These are phyloP conservation scores for Bombylius major DNA, from an alignment of 2,888 invertebrate genomes.

Conservation along the genomic window DNA sequence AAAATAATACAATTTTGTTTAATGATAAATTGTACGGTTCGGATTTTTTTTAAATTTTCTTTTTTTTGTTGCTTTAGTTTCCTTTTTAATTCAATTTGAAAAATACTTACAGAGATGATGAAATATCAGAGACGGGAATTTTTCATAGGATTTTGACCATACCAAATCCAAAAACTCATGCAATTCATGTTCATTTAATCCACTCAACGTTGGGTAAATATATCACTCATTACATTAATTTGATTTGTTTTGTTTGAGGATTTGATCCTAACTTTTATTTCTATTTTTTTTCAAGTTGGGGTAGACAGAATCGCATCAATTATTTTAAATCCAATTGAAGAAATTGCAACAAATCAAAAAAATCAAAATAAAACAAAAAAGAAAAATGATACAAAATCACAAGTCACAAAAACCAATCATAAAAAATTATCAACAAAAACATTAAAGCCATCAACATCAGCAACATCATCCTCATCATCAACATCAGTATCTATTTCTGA, in stretches of 20 bases:
- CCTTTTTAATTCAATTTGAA: neutral
- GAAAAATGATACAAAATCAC: conserved; percentile 9
- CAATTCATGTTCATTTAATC: conserved; percentile 43
- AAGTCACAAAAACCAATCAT: neutral
- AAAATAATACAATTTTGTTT: conserved; percentile 47
- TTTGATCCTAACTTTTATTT: neutral
- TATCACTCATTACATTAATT: neutral
- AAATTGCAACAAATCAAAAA: neutral
- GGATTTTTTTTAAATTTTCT: conserved; percentile 12
- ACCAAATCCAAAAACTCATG: conserved; percentile 34
- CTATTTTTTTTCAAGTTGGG: conserved; percentile 13
- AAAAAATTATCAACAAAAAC: neutral
- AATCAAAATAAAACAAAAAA: neutral
- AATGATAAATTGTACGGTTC: conserved; percentile 47
- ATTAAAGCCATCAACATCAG: neutral
- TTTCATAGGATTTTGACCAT: conserved; percentile 38
- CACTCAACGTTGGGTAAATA: conserved; percentile 45
- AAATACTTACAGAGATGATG: conserved; percentile 23
- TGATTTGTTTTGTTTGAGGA: neutral
- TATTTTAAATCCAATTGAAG: conserved; percentile 8
- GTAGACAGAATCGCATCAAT: conserved; percentile 13
- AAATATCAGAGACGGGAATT: conserved; percentile 36
- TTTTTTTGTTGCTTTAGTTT: neutral
- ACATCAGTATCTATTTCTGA: neutral
- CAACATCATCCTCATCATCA: too few relatives aligned